Conservation (phyloP, 1,140 invertebrate genomes). For the Tetragonula clypearis region DNA sequence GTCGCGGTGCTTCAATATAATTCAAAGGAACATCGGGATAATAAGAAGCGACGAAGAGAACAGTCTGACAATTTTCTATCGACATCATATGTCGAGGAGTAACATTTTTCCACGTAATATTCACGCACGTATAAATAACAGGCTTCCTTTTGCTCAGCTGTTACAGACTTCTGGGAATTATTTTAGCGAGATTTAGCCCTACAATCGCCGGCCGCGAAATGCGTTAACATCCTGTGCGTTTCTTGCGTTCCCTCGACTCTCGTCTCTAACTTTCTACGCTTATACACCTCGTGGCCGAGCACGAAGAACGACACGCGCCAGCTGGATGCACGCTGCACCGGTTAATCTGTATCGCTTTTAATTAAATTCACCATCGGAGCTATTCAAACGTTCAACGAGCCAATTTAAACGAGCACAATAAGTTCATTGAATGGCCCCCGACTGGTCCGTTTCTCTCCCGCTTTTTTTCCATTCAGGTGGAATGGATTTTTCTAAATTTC, state of each 20-base stretch:
- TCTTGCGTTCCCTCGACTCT: neutral
- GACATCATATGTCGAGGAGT: no score
- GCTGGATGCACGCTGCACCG: neutral
- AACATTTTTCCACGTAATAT: no score
- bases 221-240: neutral
- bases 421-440: slow-evolving; percentile 19
- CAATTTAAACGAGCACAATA: slow-evolving; percentile 46
- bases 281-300: neutral
- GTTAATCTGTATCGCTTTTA: slow-evolving; percentile 46
- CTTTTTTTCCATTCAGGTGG: neutral
- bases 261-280: neutral
- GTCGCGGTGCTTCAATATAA: no score
- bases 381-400: slow-evolving; percentile 50
- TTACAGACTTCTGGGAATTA: no score
- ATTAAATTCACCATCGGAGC: slow-evolving; percentile 47
- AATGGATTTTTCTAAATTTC: neutral
- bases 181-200: no score
- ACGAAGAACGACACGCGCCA: neutral
- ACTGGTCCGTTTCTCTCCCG: slow-evolving; percentile 16
- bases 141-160: no score
- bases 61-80: no score
- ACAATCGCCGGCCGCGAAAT: no score
- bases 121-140: no score
- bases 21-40: no score
- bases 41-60: no score